Conservation (phyloP, 2,113 vertebrate genomes). For the Pelecanoides urinatrix region DNA sequence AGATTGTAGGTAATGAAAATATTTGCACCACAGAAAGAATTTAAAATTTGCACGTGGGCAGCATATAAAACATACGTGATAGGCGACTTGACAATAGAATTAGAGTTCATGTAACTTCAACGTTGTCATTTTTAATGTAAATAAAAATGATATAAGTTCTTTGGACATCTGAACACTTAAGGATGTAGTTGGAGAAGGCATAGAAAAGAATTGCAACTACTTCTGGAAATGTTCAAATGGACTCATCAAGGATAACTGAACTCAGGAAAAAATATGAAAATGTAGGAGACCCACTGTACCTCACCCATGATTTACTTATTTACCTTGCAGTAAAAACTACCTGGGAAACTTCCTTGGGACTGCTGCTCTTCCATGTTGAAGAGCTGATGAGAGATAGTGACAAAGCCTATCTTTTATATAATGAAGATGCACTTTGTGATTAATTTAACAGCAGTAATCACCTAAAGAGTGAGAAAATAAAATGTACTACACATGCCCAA, state of each 20-base stretch:
- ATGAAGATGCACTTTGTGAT: background rate
- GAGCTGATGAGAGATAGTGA: background rate
- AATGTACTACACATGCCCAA: background rate
- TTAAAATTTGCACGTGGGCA: background rate
- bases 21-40: background rate
- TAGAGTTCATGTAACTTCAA: background rate
- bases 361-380: background rate
- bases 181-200: background rate
- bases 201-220: background rate
- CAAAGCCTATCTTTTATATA: background rate
- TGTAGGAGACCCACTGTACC: background rate
- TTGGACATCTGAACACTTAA: background rate
- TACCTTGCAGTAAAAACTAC: background rate
- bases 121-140: background rate
- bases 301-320: background rate
- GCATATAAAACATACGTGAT: background rate
- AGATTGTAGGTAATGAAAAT: background rate
- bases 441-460: background rate
- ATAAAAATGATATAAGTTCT: background rate
- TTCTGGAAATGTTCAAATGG: background rate
- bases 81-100: background rate
- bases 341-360: background rate
- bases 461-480: background rate
- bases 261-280: background rate
- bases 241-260: background rate